These are phyloP conservation scores for Pherbina coryleti DNA, from an alignment of 2,888 invertebrate species.

Conservation along the genomic window DNA sequence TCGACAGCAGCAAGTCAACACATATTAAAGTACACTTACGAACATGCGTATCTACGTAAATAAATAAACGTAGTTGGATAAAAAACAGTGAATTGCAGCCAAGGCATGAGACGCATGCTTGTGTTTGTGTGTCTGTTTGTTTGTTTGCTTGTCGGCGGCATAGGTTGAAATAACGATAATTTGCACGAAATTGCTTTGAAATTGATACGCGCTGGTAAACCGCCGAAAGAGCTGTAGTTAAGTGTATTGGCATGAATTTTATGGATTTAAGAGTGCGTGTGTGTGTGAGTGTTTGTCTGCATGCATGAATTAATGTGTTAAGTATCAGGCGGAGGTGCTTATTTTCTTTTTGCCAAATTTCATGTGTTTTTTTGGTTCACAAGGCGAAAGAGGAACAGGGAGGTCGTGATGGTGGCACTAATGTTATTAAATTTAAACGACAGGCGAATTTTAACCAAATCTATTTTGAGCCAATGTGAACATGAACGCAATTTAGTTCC, in stretches of 20 bases:
- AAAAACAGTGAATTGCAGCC: neutral
- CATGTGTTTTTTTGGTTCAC: no score
- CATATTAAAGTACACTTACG: neutral
- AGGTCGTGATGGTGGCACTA: no score
- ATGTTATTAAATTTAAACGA: neutral
- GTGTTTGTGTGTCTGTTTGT: constrained; percentile 3
- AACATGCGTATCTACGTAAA: neutral
- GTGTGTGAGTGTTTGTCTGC: neutral
- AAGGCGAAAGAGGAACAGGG: no score
- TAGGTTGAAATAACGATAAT: constrained; percentile 15
- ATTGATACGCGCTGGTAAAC: constrained; percentile 22
- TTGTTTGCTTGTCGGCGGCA: neutral
- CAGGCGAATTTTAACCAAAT: neutral
- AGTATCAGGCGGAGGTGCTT: no score
- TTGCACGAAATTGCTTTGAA: constrained; percentile 36
- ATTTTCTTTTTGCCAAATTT: no score
- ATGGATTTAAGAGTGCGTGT: neutral
- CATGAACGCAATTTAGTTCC: no score
- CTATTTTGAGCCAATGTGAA: neutral
- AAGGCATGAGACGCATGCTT: neutral
- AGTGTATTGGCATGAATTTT: neutral
- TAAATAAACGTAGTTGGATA: neutral
- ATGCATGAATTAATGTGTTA: no score
- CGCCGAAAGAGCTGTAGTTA: neutral
- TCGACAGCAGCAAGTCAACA: neutral